Evolutionary conservation across 2,888 invertebrate species (phyloP).

Genomic region (Machimus atricapillus): DNA sequence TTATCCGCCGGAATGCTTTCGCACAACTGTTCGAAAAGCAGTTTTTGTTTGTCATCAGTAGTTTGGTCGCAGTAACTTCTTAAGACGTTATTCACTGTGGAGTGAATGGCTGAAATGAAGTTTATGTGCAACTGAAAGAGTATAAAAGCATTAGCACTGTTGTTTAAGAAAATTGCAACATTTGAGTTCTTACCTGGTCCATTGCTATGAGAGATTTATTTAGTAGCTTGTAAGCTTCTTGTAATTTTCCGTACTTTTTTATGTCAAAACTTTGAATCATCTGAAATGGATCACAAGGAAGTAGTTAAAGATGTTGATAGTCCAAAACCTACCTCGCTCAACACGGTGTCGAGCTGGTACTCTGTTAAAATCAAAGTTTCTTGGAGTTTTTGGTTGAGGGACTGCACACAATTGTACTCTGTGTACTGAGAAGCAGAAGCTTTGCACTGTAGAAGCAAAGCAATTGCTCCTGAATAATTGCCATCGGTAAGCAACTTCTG

Average conservation of each 20-base stretch:
- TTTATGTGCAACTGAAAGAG: constrained; percentile 81
- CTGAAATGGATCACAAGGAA: constrained; percentile 44
- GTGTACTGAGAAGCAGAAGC: constrained; percentile 83
- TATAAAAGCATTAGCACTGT: background rate
- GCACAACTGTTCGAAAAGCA: constrained; percentile 83
- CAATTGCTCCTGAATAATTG: constrained; percentile 89
- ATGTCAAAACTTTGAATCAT: constrained; percentile 75
- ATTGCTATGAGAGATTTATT: constrained; percentile 92
- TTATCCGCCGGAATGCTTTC: constrained; percentile 60
- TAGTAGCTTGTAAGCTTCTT: constrained; percentile 85
- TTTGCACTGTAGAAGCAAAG: constrained; percentile 86
- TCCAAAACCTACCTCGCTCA: constrained; percentile 72
- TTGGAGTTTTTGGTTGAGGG: constrained; percentile 83
- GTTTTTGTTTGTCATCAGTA: constrained; percentile 68
- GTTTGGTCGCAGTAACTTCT: constrained; percentile 64
- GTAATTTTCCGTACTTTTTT: constrained; percentile 80
- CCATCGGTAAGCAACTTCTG: constrained; percentile 81
- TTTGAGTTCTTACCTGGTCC: constrained; percentile 69
- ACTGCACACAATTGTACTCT: constrained; percentile 91
- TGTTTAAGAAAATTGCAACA: background rate
- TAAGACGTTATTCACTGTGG: constrained; percentile 70
- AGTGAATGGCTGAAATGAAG: constrained; percentile 90
- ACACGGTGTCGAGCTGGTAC: constrained; percentile 85
- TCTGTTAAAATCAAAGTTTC: constrained; percentile 92
- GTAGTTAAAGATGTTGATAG: background rate